Evolutionary conservation across 2,888 invertebrate genomes (phyloP), one percentile per base, ranked within the genome.

Genomic region (Aplocera efformata): DNA sequence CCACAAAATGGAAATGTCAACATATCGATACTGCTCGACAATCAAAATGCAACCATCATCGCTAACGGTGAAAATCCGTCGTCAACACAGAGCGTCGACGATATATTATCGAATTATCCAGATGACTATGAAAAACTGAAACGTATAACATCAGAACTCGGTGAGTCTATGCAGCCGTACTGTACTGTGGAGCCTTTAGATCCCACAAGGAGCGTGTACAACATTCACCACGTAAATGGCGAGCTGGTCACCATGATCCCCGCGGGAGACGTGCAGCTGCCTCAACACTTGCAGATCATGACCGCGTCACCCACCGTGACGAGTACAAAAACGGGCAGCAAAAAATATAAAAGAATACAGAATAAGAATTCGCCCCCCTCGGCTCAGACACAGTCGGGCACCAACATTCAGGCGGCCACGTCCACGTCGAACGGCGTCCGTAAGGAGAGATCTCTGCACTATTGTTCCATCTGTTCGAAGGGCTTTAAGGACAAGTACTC

Each of bases 401-500:
- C 68, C 42, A 84, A 63, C 26, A 83, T 79, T 42, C 88, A 85
- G 58, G 84, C 80, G 34, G 90, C 91, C 23, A 90, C 91, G 7
- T 91, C 91, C 7, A 91, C 91, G 21, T 92, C 92, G 38, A 92
- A 93, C 56, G 91, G 93, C n/a, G 93, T 93, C 8, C 89, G 95
- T 7, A 96, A 96, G 69, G 96, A 96, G 71, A 90, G 97, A 58
- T 94, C 97, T 44, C 82, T 98, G 53, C 94, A 99, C 80, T 94
- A 97, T 81, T 93, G 99, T 90, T 93, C 95, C 75, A 95, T 98
- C 78, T 98, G 96, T 81, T 95, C 95, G 61, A 96, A 96, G 73
- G 96, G 96, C 3, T 97, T 97, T 82, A 97, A 97, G 79, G 97
- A 97, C 79, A 97, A 97, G 78, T 99, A 99, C 90, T 96, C 98